A percentile compares a stretch with the other conserved stretches of the same genome.
Conservation (phyloP, 1,140 invertebrate genomes). For the Asbolus verrucosus region DNA sequence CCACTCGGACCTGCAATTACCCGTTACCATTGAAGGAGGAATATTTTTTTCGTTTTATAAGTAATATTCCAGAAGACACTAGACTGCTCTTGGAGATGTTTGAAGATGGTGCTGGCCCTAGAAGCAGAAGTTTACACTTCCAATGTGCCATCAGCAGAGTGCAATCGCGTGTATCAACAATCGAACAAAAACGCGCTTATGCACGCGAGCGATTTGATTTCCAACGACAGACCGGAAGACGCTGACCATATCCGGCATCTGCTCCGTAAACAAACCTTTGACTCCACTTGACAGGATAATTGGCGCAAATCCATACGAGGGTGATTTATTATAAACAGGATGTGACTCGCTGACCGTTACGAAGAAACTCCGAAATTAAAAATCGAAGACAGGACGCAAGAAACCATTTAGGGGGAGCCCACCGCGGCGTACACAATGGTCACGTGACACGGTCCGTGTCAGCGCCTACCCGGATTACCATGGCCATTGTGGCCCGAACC, state of each 20-base stretch:
- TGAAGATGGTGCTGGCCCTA: too few relatives aligned
- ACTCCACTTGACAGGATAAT: conserved; percentile 49
- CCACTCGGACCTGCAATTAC: too few relatives aligned
- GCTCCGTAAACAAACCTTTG: conserved; percentile 26
- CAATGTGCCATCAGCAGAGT: too few relatives aligned
- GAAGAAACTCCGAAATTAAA: too few relatives aligned
- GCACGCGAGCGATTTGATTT: conserved; percentile 32
- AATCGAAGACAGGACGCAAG: too few relatives aligned
- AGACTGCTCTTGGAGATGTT: too few relatives aligned
- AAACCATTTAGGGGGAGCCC: too few relatives aligned
- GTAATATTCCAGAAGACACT: too few relatives aligned
- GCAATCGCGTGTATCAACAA: background rate
- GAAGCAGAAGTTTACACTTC: too few relatives aligned
- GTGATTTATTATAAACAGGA: conserved; percentile 9
- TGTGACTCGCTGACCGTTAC: conserved; percentile 21
- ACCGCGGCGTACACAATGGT: too few relatives aligned
- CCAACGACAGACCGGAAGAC: conserved; percentile 46
- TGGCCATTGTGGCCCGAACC: conserved; percentile 52
- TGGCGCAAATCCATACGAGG: conserved; percentile 41
- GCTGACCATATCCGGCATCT: conserved; percentile 51
- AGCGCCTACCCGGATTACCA: conserved; percentile 53
- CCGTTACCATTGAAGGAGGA: too few relatives aligned
- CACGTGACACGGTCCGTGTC: conserved; percentile 55
- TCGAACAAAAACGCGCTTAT: background rate
- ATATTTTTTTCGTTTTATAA: too few relatives aligned